Evolutionary conservation across 2,888 invertebrate species (phyloP), one percentile per base, ranked within the genome.

Genomic region (Cylindroiulus punctatus): DNA sequence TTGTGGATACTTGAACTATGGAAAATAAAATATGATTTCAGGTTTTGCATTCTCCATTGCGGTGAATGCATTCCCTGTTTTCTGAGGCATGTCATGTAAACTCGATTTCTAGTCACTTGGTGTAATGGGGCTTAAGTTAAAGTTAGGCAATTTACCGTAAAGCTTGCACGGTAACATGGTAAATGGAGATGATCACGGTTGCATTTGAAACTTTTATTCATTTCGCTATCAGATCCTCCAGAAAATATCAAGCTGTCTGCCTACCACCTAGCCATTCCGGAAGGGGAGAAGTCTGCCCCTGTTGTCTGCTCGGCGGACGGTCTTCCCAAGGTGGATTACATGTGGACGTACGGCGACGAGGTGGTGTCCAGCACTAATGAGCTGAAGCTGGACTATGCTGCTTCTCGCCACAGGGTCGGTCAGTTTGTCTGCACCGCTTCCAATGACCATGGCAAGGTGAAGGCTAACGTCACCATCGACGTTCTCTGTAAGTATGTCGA

Each of bases 231-330:
- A 95, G 95, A 94, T 92, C 94, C 95, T 88, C 97, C 97, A n/a
- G 96, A 96, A 90, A 95, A 96, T 89, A 94, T 97, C 88, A 94
- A 94, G 0, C 94, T 96, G 17, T 94, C 94, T 2, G 91, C 91
- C 86, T 88, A 88, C 8, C 86, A 88, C 44, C 88, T 91, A n/a
- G 89, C 90, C 86, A 90, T 91, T 19, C 88, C 89, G 83, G 90
- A 90, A 88, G 89, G 88, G 0, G 88, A 89, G 82, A 86, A 87
- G 19, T 87, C 88, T 47, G 87, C 88, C 42, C 84, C 88, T 32
- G 87, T 89, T 22, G 84, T 86, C 3, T 89, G 89, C 86, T 87
- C 87, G 10, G 89, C 89, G n/a, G 87, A 87, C 8, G 89, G 88
- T 4, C 88, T 90, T 88, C 91, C 91, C 0, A 93, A 93, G 89